These are phyloP conservation scores for Harpalus rufipes DNA, from an alignment of 2,888 invertebrate genomes.

Conservation along the genomic window DNA sequence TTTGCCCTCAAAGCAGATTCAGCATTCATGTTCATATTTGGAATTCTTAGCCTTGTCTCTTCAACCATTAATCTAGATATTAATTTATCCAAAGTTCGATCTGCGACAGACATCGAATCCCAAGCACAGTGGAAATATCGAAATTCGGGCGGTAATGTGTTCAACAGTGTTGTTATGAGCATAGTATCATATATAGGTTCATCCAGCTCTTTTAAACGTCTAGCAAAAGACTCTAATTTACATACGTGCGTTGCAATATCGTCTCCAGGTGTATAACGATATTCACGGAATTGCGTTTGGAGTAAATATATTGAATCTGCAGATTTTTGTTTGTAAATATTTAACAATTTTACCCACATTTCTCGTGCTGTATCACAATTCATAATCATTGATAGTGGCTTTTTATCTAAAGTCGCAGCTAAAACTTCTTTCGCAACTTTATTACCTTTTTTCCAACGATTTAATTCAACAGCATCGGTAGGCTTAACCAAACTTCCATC, in stretches of 20 bases:
- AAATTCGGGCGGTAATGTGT: conserved; percentile 60
- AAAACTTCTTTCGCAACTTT: too few relatives aligned
- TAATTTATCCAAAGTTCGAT: conserved; percentile 60
- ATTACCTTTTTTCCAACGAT: conserved; percentile 48
- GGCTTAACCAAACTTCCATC: conserved; percentile 53
- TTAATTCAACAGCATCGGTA: conserved; percentile 6
- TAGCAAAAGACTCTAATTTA: conserved; percentile 39
- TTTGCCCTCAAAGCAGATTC: conserved; percentile 17
- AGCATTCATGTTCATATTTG: conserved; percentile 11
- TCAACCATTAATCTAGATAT: conserved; percentile 62
- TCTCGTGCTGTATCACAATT: conserved; percentile 64
- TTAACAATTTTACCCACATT: conserved; percentile 65
- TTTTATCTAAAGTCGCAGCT: conserved; percentile 59
- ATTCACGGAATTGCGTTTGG: conserved; percentile 61
- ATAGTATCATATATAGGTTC: conserved; percentile 58
- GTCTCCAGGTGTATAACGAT: conserved; percentile 37
- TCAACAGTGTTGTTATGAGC: conserved; percentile 62
- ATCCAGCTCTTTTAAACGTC: conserved; percentile 49
- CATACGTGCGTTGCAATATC: conserved; percentile 64
- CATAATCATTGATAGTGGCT: conserved; percentile 60
- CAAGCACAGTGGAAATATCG: conserved; percentile 67
- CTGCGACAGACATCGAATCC: conserved; percentile 61
- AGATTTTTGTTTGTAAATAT: conserved; percentile 56
- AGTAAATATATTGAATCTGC: conserved; percentile 54
- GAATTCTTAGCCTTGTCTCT: conserved; percentile 55